Evolutionary conservation across 2,888 invertebrate species (phyloP), one percentile per base, ranked within the genome.

Genomic region (Leucozona laternaria): DNA sequence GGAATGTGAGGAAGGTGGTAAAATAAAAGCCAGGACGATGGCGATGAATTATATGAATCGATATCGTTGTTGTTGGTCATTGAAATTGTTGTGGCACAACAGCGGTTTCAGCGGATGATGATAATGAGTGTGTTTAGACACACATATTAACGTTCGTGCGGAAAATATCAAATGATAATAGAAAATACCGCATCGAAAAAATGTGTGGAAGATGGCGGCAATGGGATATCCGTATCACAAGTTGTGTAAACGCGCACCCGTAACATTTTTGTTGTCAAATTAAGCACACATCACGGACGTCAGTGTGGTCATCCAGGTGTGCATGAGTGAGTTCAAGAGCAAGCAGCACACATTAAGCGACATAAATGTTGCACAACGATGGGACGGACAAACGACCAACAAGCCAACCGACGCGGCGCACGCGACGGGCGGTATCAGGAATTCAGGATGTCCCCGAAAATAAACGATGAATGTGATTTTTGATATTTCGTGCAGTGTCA

Each of bases 241-340:
- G 73, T 48, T 79, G n/a, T 73, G 66, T 50, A 25, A 70, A 68
- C 48, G 80, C 20, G 53, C 25, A 53, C 28, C 66, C 34, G 45
- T 45, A 62, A 62, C 58, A 86, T 86, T 86, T 86, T 81, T 68
- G 81, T 81, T 78, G 77, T 81, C 81, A 81, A 68, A 81, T 86
- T 81, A 81, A 71, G 73, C 72, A 68, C 73, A 81, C 70, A 57
- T 78, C 81, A 86, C 64, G 78, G 70, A 73, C 57, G 57, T 31
- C 43, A 53, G 50, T 50, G 75, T 60, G 66, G 60, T 81, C 48
- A 73, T 80, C 73, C 77, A 81, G 62, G 78, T 81, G 73, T 81
- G 81, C 70, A 81, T 70, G 78, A 73, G 58, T 53, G 75, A 50
- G 53, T 76, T 78, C 64, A 66, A 73, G 55, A 79, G 55, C 79